Evolutionary conservation across 2,888 invertebrate species (phyloP), one percentile per base, ranked within the genome.

Genomic region (Cheilosia soror): DNA sequence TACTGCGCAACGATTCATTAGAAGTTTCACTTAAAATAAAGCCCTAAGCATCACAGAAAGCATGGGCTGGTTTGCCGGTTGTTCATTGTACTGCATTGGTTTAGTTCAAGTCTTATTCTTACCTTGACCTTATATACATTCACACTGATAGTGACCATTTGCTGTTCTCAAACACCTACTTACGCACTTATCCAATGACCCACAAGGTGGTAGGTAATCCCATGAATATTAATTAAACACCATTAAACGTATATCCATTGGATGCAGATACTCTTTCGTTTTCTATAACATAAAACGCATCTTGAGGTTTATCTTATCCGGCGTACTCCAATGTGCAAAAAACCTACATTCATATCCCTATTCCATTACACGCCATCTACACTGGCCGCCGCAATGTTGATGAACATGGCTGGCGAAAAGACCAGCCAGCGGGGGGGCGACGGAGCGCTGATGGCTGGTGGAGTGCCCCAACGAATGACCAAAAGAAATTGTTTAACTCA

Each of bases 401-500:
- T 69, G 5, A 73, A 49, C 73, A 73, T 55, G 25, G 37, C 33
- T 55, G 62, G 29, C 42, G 62, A 73, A 66, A 55, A 13, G 31
- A 4, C 6, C 6, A 20, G 13, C 25, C 33, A 27, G 27, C 13
- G 1, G 7, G 9, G 49, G 68, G 5, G 11, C 31, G n/a, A 4
- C 9, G 11, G 29, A 3, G 5, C 5, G 5, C 37, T 9, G 15
- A 7, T 51, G 53, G 6, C 25, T 3, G 15, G 13, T 3, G 6
- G 11, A 9, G n/a, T n/a, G 13, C 2, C 31, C 49, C 55, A 9
- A 69, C 6, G 51, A 47, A 40, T 27, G 25, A 60, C 58, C 42
- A 20, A 73, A 68, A 68, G 47, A 57, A 58, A 80, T 53, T 75
- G 69, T 71, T 80, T 55, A 84, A 75, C 84, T 80, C 80, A 80